Percentiles rank a stretch among this genome's conserved stretches.
These are phyloP conservation scores for Tenthredo scrophulariae DNA, from an alignment of 2,888 invertebrate species.

Conservation along the genomic window DNA sequence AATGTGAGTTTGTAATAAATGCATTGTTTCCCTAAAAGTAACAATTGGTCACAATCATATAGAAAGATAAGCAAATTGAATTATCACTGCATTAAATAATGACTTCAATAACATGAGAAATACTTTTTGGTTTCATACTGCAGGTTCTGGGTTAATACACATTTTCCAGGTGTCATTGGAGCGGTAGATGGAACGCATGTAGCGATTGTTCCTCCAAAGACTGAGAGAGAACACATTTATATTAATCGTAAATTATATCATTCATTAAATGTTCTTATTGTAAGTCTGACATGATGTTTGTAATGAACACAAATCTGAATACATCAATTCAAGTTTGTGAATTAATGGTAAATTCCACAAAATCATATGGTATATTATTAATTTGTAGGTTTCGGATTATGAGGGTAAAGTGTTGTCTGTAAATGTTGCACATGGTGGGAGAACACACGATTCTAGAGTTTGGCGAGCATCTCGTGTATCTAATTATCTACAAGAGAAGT, in stretches of 20 bases:
- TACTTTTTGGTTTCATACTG: slow-evolving; percentile 26
- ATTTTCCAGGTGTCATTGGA: slow-evolving; percentile 47
- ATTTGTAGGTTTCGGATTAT: slow-evolving; percentile 54
- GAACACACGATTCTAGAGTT: slow-evolving; percentile 53
- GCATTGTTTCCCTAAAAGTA: slow-evolving; percentile 14
- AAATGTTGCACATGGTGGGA: slow-evolving; percentile 54
- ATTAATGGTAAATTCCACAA: slow-evolving; percentile 22
- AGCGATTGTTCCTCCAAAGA: slow-evolving; percentile 51
- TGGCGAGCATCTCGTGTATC: slow-evolving; percentile 47
- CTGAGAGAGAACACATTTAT: slow-evolving; percentile 33
- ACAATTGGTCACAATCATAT: background rate
- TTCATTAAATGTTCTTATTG: slow-evolving; percentile 51
- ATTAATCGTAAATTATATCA: slow-evolving; percentile 47
- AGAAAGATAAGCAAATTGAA: slow-evolving; percentile 6
- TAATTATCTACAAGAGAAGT: slow-evolving; percentile 27
- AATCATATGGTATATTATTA: slow-evolving; percentile 11
- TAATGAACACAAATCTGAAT: slow-evolving; percentile 9
- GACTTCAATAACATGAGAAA: slow-evolving; percentile 14
- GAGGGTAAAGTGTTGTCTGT: slow-evolving; percentile 50
- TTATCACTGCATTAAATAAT: slow-evolving; percentile 6
- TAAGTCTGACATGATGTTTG: slow-evolving; percentile 34
- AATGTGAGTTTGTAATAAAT: slow-evolving; percentile 32
- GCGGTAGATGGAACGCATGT: slow-evolving; percentile 35
- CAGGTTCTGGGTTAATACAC: slow-evolving; percentile 21
- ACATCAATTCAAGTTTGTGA: slow-evolving; percentile 13